Percentiles rank a stretch among this genome's conserved stretches.
Conservation (phyloP, 2,113 vertebrate genomes). For the Xenus cinereus region DNA sequence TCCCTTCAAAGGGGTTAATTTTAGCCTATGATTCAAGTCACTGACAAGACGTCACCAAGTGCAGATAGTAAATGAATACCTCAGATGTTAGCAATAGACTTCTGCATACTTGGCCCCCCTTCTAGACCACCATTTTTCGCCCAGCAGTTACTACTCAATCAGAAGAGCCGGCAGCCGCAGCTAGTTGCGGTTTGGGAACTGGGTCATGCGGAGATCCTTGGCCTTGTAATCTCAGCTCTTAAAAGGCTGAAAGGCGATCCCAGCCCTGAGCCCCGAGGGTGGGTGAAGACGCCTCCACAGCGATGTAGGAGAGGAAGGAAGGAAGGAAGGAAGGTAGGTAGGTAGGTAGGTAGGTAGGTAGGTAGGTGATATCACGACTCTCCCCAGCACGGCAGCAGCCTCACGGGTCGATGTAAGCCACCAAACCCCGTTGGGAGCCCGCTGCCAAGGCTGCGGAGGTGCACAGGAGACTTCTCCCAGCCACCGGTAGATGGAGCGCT, state of each 20-base stretch:
- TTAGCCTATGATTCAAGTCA: not conserved
- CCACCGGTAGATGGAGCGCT: slow-evolving; percentile 22
- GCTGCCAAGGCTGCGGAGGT: not conserved
- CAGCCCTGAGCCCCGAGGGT: not conserved
- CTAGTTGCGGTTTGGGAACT: not conserved
- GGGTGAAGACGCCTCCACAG: not conserved
- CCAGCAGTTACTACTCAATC: not conserved
- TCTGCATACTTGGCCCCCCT: not conserved
- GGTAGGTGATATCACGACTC: not conserved
- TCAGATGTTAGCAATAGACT: not conserved
- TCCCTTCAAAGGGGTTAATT: not conserved
- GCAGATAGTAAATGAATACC: not conserved
- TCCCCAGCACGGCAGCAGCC: not conserved
- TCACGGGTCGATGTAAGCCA: not conserved
- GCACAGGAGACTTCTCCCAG: not conserved
- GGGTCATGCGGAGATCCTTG: not conserved
- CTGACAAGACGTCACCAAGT: not conserved
- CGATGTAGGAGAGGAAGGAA: not conserved
- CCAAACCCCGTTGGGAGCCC: accelerated
- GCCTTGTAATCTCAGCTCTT: not conserved
- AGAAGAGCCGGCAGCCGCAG: not conserved
- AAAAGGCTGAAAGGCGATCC: not conserved
- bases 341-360: not conserved
- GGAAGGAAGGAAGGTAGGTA: not conserved
- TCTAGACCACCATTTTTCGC: not conserved